A percentile compares a stretch with the other conserved stretches of the same genome.
Evolutionary conservation across 2,888 invertebrate genomes (phyloP).

Genomic region (Dione juno): DNA sequence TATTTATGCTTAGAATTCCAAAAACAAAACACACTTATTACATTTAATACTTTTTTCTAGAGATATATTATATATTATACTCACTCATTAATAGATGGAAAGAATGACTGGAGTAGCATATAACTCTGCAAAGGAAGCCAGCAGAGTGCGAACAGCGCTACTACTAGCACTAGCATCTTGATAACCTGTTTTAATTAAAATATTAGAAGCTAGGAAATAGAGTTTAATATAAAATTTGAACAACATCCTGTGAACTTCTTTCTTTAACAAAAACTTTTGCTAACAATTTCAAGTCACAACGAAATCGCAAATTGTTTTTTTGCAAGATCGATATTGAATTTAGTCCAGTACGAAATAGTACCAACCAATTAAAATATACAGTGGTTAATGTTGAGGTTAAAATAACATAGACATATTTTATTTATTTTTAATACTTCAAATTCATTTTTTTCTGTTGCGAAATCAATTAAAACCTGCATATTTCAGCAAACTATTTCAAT

Average conservation of each 20-base stretch:
- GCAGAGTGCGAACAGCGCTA: conserved; percentile 90
- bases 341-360: background rate
- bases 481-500: conserved; percentile 6
- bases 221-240: background rate
- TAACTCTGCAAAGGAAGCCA: conserved; percentile 92
- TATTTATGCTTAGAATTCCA: background rate
- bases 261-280: background rate
- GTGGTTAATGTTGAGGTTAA: background rate
- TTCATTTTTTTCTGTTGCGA: background rate
- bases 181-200: conserved; percentile 85
- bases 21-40: background rate
- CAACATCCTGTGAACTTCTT: background rate
- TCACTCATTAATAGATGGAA: conserved; percentile 88
- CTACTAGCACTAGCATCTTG: conserved; percentile 94
- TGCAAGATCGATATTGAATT: background rate
- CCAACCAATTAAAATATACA: no score
- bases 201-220: background rate
- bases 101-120: conserved; percentile 88
- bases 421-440: background rate
- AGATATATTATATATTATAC: conserved; percentile 52
- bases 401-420: background rate
- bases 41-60: background rate
- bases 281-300: background rate
- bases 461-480: conserved; percentile 3
- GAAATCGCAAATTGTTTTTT: background rate